phyloP scores from a whole-genome alignment of 1,140 invertebrate species.

The Hyposmocoma kahamanoa region DNA sequence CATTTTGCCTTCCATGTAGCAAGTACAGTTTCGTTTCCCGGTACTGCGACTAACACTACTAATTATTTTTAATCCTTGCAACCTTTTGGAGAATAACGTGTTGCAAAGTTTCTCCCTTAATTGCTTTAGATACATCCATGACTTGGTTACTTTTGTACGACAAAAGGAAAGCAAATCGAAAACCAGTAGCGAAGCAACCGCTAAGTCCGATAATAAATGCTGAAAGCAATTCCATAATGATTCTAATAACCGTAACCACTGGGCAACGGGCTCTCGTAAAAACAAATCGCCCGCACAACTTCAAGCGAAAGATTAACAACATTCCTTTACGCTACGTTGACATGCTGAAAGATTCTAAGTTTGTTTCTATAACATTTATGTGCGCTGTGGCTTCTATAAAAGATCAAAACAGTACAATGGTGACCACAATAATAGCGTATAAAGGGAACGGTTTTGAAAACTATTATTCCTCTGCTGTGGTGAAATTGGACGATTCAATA shows the following conservation, averaged over 20 bases:
- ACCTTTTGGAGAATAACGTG: too few relatives aligned
- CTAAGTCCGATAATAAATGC: too few relatives aligned
- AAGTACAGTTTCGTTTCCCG: too few relatives aligned
- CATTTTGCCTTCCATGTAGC: too few relatives aligned
- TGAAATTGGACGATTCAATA: constrained; percentile 2
- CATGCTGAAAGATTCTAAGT: constrained; percentile 8
- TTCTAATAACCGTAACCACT: constrained; percentile 41
- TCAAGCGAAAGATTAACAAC: constrained; percentile 1
- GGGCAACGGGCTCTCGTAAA: constrained; percentile 36
- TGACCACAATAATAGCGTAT: constrained; percentile 50
- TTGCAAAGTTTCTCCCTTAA: too few relatives aligned
- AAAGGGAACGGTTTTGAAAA: constrained; percentile 44
- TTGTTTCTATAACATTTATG: not conserved
- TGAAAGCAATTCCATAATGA: constrained; percentile 31
- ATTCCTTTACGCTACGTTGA: too few relatives aligned
- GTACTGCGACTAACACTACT: too few relatives aligned
- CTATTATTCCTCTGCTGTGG: constrained; percentile 39
- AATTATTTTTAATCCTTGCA: too few relatives aligned
- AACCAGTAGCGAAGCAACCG: too few relatives aligned
- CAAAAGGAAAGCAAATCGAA: too few relatives aligned
- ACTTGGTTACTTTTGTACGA: too few relatives aligned
- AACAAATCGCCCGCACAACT: constrained; percentile 37
- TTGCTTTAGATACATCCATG: too few relatives aligned
- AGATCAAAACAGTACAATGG: constrained; percentile 28
- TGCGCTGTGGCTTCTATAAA: constrained; percentile 29